Conservation (phyloP, 2,797 vertebrate genomes). For the Sebastes variabilis region DNA sequence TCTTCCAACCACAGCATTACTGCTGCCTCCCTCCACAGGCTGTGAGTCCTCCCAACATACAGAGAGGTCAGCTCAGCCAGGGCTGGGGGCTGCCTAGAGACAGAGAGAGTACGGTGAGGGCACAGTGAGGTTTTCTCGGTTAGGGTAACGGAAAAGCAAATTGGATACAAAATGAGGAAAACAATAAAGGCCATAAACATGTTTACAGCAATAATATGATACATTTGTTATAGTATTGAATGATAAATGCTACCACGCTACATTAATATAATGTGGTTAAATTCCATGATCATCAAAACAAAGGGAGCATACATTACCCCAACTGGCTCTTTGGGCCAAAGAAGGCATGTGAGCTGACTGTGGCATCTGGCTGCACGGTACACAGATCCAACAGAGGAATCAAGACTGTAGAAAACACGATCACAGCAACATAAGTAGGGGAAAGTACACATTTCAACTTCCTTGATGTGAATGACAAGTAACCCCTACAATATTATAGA, state of each 20-base stretch:
- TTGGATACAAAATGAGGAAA: background rate
- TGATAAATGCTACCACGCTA: background rate
- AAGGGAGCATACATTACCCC: slow-evolving; percentile 80
- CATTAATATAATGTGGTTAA: background rate
- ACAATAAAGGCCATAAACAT: background rate
- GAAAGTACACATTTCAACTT: slow-evolving; percentile 14
- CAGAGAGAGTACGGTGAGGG: background rate
- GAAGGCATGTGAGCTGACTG: slow-evolving; percentile 87
- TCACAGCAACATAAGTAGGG: background rate
- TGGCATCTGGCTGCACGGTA: slow-evolving; percentile 88
- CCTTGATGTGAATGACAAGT: background rate
- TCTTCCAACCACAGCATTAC: slow-evolving; percentile 94
- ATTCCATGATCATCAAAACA: background rate
- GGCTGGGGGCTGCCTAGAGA: slow-evolving; percentile 87
- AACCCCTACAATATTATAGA: background rate
- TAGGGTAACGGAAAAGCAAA: background rate
- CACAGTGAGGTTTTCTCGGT: background rate
- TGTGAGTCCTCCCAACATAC: slow-evolving; percentile 89
- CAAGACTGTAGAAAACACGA: slow-evolving; percentile 82
- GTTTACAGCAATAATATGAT: background rate
- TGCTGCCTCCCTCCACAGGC: slow-evolving; percentile 90
- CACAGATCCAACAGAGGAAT: slow-evolving; percentile 91
- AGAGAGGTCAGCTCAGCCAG: slow-evolving; percentile 89
- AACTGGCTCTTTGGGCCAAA: slow-evolving; percentile 91
- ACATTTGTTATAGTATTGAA: background rate